Evolutionary conservation across 2,113 vertebrate species (phyloP).

Genomic region (Tapirus terrestris): DNA sequence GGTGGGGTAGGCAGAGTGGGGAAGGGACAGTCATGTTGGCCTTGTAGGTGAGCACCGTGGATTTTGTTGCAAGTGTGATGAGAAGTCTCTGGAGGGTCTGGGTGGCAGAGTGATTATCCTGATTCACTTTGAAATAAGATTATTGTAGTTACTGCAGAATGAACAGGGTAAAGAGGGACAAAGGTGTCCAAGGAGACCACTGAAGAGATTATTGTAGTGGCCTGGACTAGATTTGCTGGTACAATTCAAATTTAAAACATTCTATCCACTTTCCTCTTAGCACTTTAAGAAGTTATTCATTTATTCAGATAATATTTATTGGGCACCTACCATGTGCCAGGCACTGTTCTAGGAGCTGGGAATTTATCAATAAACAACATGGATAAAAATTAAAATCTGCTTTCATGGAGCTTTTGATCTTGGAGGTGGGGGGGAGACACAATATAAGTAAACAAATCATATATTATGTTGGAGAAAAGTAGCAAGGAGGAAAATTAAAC

Average conservation of each 20-base stretch:
- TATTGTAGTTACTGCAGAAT: too few species aligned
- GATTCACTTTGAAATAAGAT: not conserved
- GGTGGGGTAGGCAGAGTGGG: too few species aligned
- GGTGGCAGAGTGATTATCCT: not conserved
- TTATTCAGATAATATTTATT: not conserved
- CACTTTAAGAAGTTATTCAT: not conserved
- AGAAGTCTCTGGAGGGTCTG: not conserved
- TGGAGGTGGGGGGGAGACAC: not conserved
- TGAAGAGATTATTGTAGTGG: not conserved
- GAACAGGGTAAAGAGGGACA: not conserved
- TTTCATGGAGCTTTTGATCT: not conserved
- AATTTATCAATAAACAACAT: not conserved
- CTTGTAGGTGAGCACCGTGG: too few species aligned
- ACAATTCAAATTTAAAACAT: not conserved
- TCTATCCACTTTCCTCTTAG: not conserved
- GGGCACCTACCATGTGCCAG: not conserved
- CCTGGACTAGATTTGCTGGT: not conserved
- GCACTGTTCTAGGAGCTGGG: not conserved
- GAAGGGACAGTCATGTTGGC: not conserved
- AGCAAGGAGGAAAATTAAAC: not conserved
- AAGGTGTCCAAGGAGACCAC: not conserved
- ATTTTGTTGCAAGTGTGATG: not conserved
- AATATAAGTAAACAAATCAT: not conserved
- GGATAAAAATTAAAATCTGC: not conserved
- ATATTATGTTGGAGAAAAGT: not conserved